Base-by-base conservation (phyloP, 2,888 invertebrate species). In the Diloba caeruleocephala region DNA sequence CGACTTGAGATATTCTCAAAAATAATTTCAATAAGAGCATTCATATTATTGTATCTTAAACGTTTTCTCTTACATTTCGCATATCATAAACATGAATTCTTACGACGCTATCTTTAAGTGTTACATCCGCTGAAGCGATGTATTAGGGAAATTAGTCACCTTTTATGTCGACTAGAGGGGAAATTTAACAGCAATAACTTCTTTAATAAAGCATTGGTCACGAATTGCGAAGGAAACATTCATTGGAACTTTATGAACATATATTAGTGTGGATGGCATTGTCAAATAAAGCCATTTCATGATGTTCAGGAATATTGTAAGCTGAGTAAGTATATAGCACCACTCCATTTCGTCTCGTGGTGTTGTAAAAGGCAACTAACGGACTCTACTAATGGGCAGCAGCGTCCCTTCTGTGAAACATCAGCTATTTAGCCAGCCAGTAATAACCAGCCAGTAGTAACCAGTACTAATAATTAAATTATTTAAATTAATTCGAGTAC, bases 91-190 rank as follows among this genome's bases (percentile, higher is more conserved):
- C 85, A 84, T 75, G 64, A 70, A 65, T 62, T 74, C 65, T 54
- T 62, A 58, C 70, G 79, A 78, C 78, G 76, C 79, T 82, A 84
- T 82, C 75, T 65, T 71, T 71, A 71, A 71, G 54, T 61, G 56
- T 56, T 75, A 69, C 72, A 75, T 74, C 76, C 73, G 71, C 64
- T 63, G 71, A 63, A 74, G 71, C 78, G 76, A 83, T 79, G 81
- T 86, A 85, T 87, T 87, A 82, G 79, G 84, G 83, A 85, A 87
- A 87, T 87, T 85, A 79, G 82, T 81, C 74, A 71, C 72, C 70
- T 87, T 88, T 87, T 87, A 88, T 83, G 80, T 76, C 62, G 51
- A 61, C 74, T 65, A 37, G 58, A 65, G 64, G 79, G 82, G 81
- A 84, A 85, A 82, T 88, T 85, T 79, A 80, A 82, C 66, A 70